These are phyloP conservation scores for Tragulus kanchil DNA, from an alignment of 2,113 vertebrate genomes.

Conservation along the genomic window DNA sequence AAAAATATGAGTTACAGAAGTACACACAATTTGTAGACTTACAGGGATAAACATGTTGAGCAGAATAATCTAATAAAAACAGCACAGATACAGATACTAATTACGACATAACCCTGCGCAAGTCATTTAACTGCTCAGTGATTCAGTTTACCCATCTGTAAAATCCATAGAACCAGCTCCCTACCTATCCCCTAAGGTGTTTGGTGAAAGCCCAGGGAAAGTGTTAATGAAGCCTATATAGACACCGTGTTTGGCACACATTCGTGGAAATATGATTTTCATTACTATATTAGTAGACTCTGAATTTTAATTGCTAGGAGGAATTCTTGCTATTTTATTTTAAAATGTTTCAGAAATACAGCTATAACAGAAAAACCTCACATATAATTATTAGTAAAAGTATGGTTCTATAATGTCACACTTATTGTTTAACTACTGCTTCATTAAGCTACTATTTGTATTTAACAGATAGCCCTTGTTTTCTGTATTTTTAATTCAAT, in stretches of 20 bases:
- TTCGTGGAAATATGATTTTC: slow-evolving; percentile 55
- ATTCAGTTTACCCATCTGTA: slow-evolving; percentile 64
- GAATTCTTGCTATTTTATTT: slow-evolving; percentile 56
- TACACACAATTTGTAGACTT: background rate
- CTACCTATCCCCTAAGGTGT: background rate
- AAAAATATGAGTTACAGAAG: background rate
- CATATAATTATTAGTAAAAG: slow-evolving; percentile 60
- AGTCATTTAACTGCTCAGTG: slow-evolving; percentile 47
- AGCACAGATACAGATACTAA: slow-evolving; percentile 28
- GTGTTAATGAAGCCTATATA: background rate
- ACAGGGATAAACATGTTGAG: slow-evolving; percentile 18
- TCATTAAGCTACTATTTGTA: background rate
- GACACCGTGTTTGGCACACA: background rate
- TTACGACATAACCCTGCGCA: background rate
- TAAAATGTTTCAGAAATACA: slow-evolving; percentile 62
- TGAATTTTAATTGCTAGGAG: slow-evolving; percentile 52
- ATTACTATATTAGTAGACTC: background rate
- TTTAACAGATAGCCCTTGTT: slow-evolving; percentile 31
- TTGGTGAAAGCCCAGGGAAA: background rate
- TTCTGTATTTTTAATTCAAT: slow-evolving; percentile 43
- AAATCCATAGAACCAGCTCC: slow-evolving; percentile 1
- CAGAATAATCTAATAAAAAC: slow-evolving; percentile 2
- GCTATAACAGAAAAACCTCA: slow-evolving; percentile 42
- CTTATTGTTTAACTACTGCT: slow-evolving; percentile 64
- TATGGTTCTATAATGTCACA: slow-evolving; percentile 31